Base-by-base conservation (phyloP, 2,888 invertebrate genomes). In the Trissolcus japonicus region DNA sequence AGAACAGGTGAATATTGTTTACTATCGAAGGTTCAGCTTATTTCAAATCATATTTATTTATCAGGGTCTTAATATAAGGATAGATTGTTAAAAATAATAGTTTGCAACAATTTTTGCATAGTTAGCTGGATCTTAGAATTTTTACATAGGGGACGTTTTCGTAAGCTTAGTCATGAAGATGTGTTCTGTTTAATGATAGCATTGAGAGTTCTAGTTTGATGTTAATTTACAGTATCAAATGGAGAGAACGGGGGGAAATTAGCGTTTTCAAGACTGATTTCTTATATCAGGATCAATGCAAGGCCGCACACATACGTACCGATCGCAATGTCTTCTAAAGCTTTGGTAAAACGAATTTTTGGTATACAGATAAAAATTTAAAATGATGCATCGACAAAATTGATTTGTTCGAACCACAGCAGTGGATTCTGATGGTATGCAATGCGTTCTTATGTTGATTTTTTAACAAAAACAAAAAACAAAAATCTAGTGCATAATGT, bases 181-280 rank as follows among this genome's bases (percentile, higher is more conserved):
- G 46, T 16, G 16, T 46, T 16, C n/a, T 16, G 46, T 46, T 16
- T 16, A 46, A 46, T 3, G 16, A 46, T 46, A 46, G 14, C 16
- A 16, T 7, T 46, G 46, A 16, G 46, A 46, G 16, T 46, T 46
- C 16, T 46, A 46, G 9, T 1, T 46, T 16, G 25, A 25, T 25
- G 46, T 46, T 19, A 9, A 51, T 51, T 51, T 1, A 14, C 17
- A 16, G 51, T 43, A 21, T 13, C 14, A 19, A 46, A 25, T 0
- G 4, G 25, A 0, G 25, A 6, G 25, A 25, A 25, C 25, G 6
- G 29, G 14, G 9, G 50, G 40, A 7, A 51, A 17, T 61, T 9
- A 41, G 35, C 7, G 50, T 60, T 53, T 59, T 21, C 19, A 68
- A 68, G 68, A 68, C 68, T 68, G 68, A 68, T 68, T 68, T 60